Evolutionary conservation across 1,140 invertebrate genomes (phyloP).

Genomic region (Mycetomoellerius zeteki): DNA sequence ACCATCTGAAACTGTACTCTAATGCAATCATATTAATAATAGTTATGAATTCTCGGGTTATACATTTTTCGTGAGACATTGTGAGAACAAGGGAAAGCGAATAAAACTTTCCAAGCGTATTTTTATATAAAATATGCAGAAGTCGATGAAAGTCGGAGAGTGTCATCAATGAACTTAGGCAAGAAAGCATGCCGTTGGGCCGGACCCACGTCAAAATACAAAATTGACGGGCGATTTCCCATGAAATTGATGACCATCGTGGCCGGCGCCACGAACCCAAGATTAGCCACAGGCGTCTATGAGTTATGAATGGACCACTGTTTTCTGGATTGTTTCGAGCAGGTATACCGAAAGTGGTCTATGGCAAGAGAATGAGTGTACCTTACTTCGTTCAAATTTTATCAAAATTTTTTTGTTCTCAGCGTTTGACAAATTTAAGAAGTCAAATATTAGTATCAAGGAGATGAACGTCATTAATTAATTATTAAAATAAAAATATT

Average conservation of each 20-base stretch:
- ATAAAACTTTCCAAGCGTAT: slow-evolving; percentile 22
- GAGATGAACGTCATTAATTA: background rate
- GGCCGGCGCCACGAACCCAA: slow-evolving; percentile 80
- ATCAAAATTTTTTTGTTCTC: slow-evolving; percentile 10
- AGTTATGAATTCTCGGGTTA: background rate
- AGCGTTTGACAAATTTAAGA: background rate
- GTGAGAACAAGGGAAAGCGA: slow-evolving; percentile 4
- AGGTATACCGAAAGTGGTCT: slow-evolving; percentile 60
- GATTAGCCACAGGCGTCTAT: slow-evolving; percentile 77
- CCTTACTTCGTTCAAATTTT: background rate
- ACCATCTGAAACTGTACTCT: background rate
- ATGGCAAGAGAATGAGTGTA: slow-evolving; percentile 9
- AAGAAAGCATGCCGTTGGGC: slow-evolving; percentile 46
- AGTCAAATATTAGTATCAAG: background rate
- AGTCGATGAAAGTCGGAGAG: slow-evolving; percentile 49
- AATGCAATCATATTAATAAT: slow-evolving; percentile 16
- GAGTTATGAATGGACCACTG: slow-evolving; percentile 83
- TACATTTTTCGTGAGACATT: slow-evolving; percentile 4
- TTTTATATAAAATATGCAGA: slow-evolving; percentile 54
- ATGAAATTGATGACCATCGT: slow-evolving; percentile 85
- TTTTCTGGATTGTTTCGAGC: slow-evolving; percentile 74
- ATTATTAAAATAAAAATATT: background rate
- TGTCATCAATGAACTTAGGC: slow-evolving; percentile 66
- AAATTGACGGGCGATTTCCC: slow-evolving; percentile 85
- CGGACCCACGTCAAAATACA: slow-evolving; percentile 82